Evolutionary conservation across 2,888 invertebrate species (phyloP), one percentile per base, ranked within the genome.

Genomic region (Tupiocoris notatus): DNA sequence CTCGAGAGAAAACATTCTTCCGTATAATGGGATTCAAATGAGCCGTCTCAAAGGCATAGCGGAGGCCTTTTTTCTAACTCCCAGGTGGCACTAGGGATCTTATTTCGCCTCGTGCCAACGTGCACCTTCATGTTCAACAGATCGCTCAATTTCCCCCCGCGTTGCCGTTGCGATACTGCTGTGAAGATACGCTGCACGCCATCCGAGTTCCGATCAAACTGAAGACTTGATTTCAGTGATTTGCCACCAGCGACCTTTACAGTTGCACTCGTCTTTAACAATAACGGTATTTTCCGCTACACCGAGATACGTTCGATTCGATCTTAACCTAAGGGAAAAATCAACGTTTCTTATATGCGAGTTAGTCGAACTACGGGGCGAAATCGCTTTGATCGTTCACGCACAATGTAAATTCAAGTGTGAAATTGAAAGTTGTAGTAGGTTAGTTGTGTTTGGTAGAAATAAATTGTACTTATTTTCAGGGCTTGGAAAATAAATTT

Each of bases 11-110:
- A 70, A 70, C 59, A 22, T 22, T 70, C 70, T 70, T 70, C 70
- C 70, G 70, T 70, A 70, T 70, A 70, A 70, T 70, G 70, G 70
- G 70, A 70, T 70, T 70, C 70, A 70, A 70, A 70, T 70, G 70
- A 70, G 70, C 39, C 21, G 18, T 23, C 39, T 39, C 39, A 20
- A n/a, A n/a, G n/a, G 70, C 70, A 57, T 70, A 58, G 59, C 57
- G 65, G 65, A 16, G 39, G 2, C 54, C 18, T 64, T 64, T 63
- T 64, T 65, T 59, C 56, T 57, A n/a, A 54, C 70, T 24, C 59
- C 58, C 70, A 58, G 70, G 58, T 58, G 22, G 58, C 25, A 24
- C 21, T 22, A 17, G n/a, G 57, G 23, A 18, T 16, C 59, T 59
- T 20, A 39, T 59, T 70, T 21, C 39, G 39, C 39, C 39, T 39